Conservation (phyloP, 2,888 invertebrate species). For the Willowsia nigromaculata region DNA sequence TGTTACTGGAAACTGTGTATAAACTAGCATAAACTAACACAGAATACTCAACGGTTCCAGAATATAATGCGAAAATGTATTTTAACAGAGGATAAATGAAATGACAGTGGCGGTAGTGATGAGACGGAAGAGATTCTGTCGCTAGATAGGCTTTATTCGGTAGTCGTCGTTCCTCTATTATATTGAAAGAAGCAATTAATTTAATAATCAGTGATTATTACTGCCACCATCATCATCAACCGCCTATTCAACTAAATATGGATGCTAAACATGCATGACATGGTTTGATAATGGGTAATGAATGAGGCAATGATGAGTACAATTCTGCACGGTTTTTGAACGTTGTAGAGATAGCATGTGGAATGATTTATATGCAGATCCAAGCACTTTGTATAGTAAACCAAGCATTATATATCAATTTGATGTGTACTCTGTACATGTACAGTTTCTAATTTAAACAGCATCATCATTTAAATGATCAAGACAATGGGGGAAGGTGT, state of each 20-base stretch:
- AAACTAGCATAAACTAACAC: no score
- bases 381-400: background rate
- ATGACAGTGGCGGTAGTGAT: conserved; percentile 9
- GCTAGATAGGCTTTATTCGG: background rate
- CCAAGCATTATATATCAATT: background rate
- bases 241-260: conserved; percentile 17
- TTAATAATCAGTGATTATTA: conserved; percentile 59
- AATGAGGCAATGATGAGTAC: conserved; percentile 45
- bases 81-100: background rate
- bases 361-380: background rate
- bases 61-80: background rate
- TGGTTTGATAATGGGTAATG: conserved; percentile 41
- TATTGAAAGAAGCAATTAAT: conserved; percentile 61
- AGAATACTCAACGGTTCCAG: background rate
- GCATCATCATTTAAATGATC: background rate
- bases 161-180: background rate
- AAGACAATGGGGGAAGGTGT: conserved; percentile 47
- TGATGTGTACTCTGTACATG: background rate
- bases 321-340: conserved; percentile 40
- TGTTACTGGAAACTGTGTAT: no score
- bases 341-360: background rate
- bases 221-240: conserved; percentile 33
- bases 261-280: conserved; percentile 37
- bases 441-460: conserved; percentile 1
- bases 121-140: conserved; percentile 48